Evolutionary conservation across 2,797 vertebrate species (phyloP).

Genomic region (Kryptopterus vitreolus): DNA sequence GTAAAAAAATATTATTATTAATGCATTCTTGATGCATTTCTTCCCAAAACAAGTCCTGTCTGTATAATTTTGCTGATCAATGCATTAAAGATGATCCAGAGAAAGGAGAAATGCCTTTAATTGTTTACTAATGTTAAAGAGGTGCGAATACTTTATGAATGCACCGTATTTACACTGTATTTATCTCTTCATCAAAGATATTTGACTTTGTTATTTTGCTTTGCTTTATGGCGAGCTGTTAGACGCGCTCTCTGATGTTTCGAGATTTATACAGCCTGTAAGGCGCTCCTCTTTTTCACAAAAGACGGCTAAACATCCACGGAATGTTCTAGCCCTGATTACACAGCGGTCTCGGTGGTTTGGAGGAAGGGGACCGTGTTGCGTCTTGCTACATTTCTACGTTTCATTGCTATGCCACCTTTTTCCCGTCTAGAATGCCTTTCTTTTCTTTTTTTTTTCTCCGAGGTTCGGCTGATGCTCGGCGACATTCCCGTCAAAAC

Average conservation of each 20-base stretch:
- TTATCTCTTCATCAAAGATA: too few species aligned
- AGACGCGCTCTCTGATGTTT: not conserved
- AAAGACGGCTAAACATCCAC: not conserved
- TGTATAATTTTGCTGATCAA: too few species aligned
- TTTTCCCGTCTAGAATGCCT: not conserved
- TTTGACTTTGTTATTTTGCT: not conserved
- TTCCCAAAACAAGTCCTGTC: too few species aligned
- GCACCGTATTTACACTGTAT: too few species aligned
- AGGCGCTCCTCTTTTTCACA: not conserved
- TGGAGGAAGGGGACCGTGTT: not conserved
- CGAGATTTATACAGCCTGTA: not conserved
- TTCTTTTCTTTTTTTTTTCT: too few species aligned
- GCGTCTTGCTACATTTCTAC: not conserved
- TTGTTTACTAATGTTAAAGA: too few species aligned
- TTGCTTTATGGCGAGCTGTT: not conserved
- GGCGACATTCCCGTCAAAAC: constrained; percentile 25
- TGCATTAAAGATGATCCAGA: too few species aligned
- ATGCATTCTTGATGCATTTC: too few species aligned
- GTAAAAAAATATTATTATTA: too few species aligned
- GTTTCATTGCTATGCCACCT: not conserved
- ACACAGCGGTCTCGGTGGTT: not conserved
- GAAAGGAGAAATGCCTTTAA: too few species aligned
- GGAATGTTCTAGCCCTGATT: constrained; percentile 17
- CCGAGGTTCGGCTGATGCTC: not conserved
- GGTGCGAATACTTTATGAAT: too few species aligned